Evolutionary conservation across 2,888 invertebrate species (phyloP), one percentile per base, ranked within the genome.

Genomic region (Pammene fasciana): DNA sequence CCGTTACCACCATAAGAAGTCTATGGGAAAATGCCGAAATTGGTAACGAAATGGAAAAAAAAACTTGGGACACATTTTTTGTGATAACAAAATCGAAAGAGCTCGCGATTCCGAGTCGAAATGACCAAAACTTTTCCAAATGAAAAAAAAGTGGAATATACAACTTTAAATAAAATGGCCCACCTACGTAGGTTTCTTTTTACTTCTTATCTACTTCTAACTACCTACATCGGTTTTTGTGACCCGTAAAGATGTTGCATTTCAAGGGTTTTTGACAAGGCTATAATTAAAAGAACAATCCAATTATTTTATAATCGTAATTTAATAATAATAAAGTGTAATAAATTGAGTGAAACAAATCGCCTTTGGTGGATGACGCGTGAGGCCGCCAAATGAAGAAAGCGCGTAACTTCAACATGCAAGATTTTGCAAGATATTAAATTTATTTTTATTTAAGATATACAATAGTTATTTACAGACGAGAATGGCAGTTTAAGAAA

Each of bases 291-390:
- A 45, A 68, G 52, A 68, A 46, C 68, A 50, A 59, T 38, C 0
- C 7, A 52, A 11, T 43, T 64, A 65, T 52, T 68, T 54, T 65
- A 70, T 65, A 65, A 70, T 70, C 34, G 65, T 65, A 68, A 62
- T 74, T 74, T 72, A 72, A 72, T 83, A 82, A 85, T 86, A 83
- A 84, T 86, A 86, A n/a, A 85, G 86, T 90, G 87, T 88, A 81
- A 84, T 84, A 88, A 90, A 86, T 88, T 76, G 86, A 86, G 84
- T 88, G 85, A 86, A 88, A 86, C 80, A 78, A 87, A 88, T 81
- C 77, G 76, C 71, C 82, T 83, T 86, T 83, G 62, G 81, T 87
- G 85, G 81, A 83, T 80, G 75, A 81, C 72, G 73, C 68, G 76
- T 79, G 75, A 75, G 74, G 72, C 71, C 62, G 72, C 52, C 62